Evolutionary conservation across 2,888 invertebrate species (phyloP), one percentile per base, ranked within the genome.

Genomic region (Liopterus haemorrhoidalis): DNA sequence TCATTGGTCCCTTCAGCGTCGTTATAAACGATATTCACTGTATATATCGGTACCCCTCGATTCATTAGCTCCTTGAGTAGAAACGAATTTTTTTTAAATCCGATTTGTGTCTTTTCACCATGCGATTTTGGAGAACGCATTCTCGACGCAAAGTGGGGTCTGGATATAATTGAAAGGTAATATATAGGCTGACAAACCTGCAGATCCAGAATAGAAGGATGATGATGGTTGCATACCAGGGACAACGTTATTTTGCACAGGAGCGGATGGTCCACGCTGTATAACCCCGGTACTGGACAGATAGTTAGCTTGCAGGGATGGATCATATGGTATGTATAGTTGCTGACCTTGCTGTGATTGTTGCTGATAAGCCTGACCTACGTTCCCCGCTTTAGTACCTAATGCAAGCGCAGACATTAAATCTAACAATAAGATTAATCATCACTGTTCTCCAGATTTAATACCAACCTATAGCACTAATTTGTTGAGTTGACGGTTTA

Each of bases 401-500:
- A 45, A 11, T 37, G 11, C 8, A 6, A 49, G 40, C 15, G 12
- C 4, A 32, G 31, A 39, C 12, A 22, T 25, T 35, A 3, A 20
- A 16, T 35, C 6, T 18, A 25, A 44, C 31, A 8, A 16, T 35
- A 19, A 32, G 33, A 8, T 33, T 33, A 9, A n/a, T n/a, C n/a
- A n/a, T n/a, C n/a, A n/a, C n/a, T n/a, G n/a, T n/a, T n/a, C n/a
- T n/a, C n/a, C n/a, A 27, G 9, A 14, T 22, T 31, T 12, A 38
- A 22, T 27, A 57, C 62, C 60, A 54, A 67, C 89, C 88, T 56
- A 90, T 89, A 46, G 89, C 87, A 52, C 88, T 88, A 56, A 89
- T 85, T 58, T 82, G 81, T 66, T 87, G 87, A 49, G 81, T 78
- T 24, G 85, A 80, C 5, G 86, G 83, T 61, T 90, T 91, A 39